These are phyloP conservation scores for Eupithecia tripunctaria DNA, from an alignment of 2,888 invertebrate species.

Conservation along the genomic window DNA sequence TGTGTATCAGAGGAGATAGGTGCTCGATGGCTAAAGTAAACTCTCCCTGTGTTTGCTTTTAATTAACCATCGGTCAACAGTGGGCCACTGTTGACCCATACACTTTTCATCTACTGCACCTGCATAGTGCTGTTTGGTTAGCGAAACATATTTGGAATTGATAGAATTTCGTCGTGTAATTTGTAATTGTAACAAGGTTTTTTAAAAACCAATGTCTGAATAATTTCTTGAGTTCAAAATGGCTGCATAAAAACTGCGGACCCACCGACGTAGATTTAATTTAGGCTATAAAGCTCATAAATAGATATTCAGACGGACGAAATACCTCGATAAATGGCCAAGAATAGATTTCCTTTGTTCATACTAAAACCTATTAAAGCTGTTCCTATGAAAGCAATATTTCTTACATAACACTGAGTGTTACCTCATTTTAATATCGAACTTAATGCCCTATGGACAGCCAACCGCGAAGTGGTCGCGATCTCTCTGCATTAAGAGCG, in stretches of 20 bases:
- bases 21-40: conserved; percentile 68
- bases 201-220: not conserved
- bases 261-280: not conserved
- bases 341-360: conserved; percentile 35
- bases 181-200: not conserved
- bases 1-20: conserved; percentile 55
- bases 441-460: conserved; percentile 53
- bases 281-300: not conserved
- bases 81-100: conserved; percentile 67
- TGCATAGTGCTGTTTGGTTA: conserved; percentile 60
- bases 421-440: conserved; percentile 55
- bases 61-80: conserved; percentile 80
- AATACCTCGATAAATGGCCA: conserved; percentile 21
- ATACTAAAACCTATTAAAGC: conserved; percentile 40
- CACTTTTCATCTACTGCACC: conserved; percentile 78
- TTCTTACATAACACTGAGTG: conserved; percentile 47
- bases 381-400: conserved; percentile 48
- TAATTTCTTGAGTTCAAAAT: not conserved
- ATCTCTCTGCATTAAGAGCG: conserved; percentile 61
- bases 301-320: conserved; percentile 12
- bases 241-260: not conserved
- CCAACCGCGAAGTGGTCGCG: conserved; percentile 58
- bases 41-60: conserved; percentile 76
- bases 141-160: conserved; percentile 11
- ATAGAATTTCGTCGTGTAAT: conserved; percentile 6